These are phyloP conservation scores for Oceanites oceanicus DNA, from an alignment of 2,113 vertebrate species.

Conservation along the genomic window DNA sequence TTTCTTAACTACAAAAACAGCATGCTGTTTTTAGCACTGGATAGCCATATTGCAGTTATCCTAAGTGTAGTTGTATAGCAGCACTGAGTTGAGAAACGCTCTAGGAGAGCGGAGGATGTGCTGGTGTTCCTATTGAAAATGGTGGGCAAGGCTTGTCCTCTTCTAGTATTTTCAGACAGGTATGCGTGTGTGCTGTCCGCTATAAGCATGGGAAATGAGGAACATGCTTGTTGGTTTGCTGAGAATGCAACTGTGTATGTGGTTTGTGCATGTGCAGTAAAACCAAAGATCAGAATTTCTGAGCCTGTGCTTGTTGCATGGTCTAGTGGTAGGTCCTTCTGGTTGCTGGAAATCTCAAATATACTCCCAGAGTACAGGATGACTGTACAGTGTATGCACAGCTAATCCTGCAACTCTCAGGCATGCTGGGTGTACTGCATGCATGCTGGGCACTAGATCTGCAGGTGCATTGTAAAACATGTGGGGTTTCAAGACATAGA, in stretches of 20 bases:
- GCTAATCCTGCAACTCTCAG: not conserved
- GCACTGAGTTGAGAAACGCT: not conserved
- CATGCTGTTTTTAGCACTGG: not conserved
- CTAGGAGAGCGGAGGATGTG: not conserved
- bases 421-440: not conserved
- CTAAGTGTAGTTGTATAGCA: not conserved
- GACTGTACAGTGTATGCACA: not conserved
- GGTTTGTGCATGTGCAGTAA: not conserved
- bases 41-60: not conserved
- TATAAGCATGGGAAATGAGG: not conserved
- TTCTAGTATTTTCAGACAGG: not conserved
- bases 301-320: not conserved
- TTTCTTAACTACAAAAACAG: not conserved
- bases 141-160: fast-evolving
- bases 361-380: not conserved
- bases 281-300: not conserved
- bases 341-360: not conserved
- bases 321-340: not conserved
- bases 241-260: not conserved
- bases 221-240: not conserved
- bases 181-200: too few relatives aligned
- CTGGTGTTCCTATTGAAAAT: not conserved
- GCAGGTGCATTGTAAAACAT: not conserved
- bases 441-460: not conserved
- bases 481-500: not conserved